Base-by-base conservation (phyloP, 2,888 invertebrate genomes). In the Merodon equestris region DNA sequence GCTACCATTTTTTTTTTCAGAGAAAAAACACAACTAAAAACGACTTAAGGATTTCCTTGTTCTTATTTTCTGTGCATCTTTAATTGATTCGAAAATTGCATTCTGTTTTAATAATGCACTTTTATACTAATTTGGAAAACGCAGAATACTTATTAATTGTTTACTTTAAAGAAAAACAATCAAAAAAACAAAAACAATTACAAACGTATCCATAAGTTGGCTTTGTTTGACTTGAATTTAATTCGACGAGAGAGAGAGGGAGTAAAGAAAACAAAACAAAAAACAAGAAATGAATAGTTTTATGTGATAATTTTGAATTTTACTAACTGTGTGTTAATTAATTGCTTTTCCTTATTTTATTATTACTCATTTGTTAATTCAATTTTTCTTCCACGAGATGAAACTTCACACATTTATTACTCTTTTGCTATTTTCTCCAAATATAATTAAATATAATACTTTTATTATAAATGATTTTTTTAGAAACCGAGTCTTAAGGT, bases 101-200 rank as follows among this genome's bases (percentile, higher is more conserved):
- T 72, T 72, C 64, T 72, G 57, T 72, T 72, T 53, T 58, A 72
- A 64, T 53, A 72, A 64, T 72, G 72, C 72, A 56, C 71, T 42
- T 42, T 68, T 51, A 53, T 50, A n/a, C 34, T 51, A 45, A 34
- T 18, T 67, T 67, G 58, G 45, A 9, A 47, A n/a, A n/a, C n/a
- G n/a, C n/a, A n/a, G n/a, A n/a, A n/a, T n/a, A 40, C 19, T 38
- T 53, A 54, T 27, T 54, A 1, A 40, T 42, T 38, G 14, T 15
- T 54, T 48, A 53, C 45, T 45, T 47, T 47, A 38, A 53, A 7
- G 3, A 7, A 27, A 7, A 27, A 27, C 27, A 27, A 7, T 4
- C n/a, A 27, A 27, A 2, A 27, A 27, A 27, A 27, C 2, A 27
- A 27, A 27, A 63, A 10, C 27, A 27, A 12, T 17, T 50, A 27